Evolutionary conservation across 2,113 vertebrate genomes (phyloP), one percentile per base, ranked within the genome.

Genomic region (Nesoenas mayeri): DNA sequence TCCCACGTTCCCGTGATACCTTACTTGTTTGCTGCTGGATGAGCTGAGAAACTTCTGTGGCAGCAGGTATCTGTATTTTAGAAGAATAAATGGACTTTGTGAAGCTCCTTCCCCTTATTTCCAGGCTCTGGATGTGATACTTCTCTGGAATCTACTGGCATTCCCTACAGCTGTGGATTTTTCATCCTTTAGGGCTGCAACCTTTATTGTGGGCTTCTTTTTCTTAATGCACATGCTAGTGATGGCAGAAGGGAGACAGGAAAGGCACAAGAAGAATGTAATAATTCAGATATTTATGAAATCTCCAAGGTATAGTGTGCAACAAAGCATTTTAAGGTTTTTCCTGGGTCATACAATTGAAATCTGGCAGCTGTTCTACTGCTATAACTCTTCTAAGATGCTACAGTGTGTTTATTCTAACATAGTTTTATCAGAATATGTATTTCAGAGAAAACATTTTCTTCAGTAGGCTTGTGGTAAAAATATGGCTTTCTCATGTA

Each of bases 211-310:
- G 1, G 11, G 34, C 32, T 83, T 67, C 3, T 79, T 85, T 71
- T 60, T 91, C 66, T 24, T 75, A 40, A 71, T 89, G 72, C 60
- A 62, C 15, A 15, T 84, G 48, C 36, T 47, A 53, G 22, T 74
- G 19, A 32, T 57, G 88, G 91, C 62, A 91, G 4, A 26, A 85
- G 56, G 14, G 74, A 87, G 51, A 83, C 40, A 57, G 54, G 19
- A 47, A 60, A 96, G 91, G 85, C 34, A 85, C 17, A 57, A 69
- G 70, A 83, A 92, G 56, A 93, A 91, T 96, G 81, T 32, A 93
- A 72, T 83, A 92, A 87, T 72, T 91, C 58, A 15, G 34, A 87
- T 86, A 62, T 74, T 14, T 54, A 58, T 61, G 64, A 66, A 85
- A 78, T 38, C 85, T 89, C 67, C 11, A 51, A 88, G 74, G 62